Conservation (phyloP, 2,888 invertebrate species). For the Zaprionus obscuricornis region DNA sequence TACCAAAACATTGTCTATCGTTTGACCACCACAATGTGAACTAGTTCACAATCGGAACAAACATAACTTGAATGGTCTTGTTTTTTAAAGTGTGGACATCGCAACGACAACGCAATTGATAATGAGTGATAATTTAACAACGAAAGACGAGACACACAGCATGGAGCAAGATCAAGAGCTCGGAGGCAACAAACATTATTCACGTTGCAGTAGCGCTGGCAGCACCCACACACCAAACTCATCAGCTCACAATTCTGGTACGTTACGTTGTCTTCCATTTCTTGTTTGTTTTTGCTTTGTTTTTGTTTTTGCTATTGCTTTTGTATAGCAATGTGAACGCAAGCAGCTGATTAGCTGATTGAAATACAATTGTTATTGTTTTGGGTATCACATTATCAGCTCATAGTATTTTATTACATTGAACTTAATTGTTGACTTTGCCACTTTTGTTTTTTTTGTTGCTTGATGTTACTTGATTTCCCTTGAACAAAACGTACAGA, state of each 20-base stretch:
- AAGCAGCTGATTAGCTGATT: slow-evolving; percentile 54
- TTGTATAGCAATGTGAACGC: neutral
- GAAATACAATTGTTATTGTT: slow-evolving; percentile 31
- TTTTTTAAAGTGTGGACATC: slow-evolving; percentile 53
- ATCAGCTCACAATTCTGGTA: slow-evolving; percentile 91
- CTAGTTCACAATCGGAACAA: no score
- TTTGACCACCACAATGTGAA: slow-evolving; percentile 1
- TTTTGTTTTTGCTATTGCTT: slow-evolving; percentile 8
- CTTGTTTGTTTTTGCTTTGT: slow-evolving; percentile 27
- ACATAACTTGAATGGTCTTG: slow-evolving; percentile 31
- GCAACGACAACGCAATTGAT: slow-evolving; percentile 65
- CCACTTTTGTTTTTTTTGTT: no score
- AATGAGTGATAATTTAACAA: slow-evolving; percentile 59
- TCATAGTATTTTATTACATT: slow-evolving; percentile 40
- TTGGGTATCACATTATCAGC: slow-evolving; percentile 43
- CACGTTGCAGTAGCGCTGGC: slow-evolving; percentile 90
- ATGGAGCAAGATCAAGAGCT: slow-evolving; percentile 84
- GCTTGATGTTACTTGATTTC: no score
- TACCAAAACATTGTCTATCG: slow-evolving; percentile 16
- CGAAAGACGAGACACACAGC: slow-evolving; percentile 54
- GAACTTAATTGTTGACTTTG: slow-evolving; percentile 23
- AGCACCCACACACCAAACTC: slow-evolving; percentile 91
- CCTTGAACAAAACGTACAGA: slow-evolving; percentile 81
- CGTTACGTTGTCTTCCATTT: slow-evolving; percentile 9
- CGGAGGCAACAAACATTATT: slow-evolving; percentile 86